Evolutionary conservation across 2,888 invertebrate genomes (phyloP).

Genomic region (Diarsia mendica): DNA sequence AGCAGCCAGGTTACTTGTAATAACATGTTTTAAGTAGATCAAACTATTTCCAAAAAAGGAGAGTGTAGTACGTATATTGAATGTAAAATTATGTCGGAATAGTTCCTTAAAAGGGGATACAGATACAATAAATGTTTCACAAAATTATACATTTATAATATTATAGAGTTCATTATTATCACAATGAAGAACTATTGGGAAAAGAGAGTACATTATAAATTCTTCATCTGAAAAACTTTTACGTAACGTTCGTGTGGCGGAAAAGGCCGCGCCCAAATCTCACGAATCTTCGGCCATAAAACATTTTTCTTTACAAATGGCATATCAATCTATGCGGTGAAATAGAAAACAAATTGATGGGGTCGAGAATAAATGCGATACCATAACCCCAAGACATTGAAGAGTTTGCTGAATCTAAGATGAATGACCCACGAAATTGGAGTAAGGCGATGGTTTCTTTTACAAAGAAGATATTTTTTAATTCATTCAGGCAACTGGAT

Average conservation of each 20-base stretch:
- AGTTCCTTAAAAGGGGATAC: not conserved
- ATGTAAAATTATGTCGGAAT: conserved; percentile 6
- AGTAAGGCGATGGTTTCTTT: not conserved
- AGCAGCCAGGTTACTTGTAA: not conserved
- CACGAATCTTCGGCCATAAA: conserved; percentile 8
- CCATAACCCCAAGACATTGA: conserved; percentile 48
- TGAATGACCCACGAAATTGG: conserved; percentile 13
- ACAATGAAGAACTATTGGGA: not conserved
- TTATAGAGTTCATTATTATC: not conserved
- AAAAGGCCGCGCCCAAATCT: not conserved
- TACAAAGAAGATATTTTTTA: not conserved
- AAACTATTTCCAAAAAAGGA: conserved; percentile 15
- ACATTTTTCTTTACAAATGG: conserved; percentile 8
- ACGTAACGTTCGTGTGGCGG: not conserved
- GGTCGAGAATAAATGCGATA: conserved; percentile 30
- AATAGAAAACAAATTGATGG: conserved; percentile 34
- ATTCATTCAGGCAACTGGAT: not conserved
- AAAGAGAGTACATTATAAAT: not conserved
- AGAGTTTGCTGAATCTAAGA: conserved; percentile 34
- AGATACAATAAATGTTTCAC: not conserved
- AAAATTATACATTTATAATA: not conserved
- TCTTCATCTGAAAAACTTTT: not conserved
- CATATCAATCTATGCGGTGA: conserved; percentile 8
- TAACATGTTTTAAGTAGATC: conserved; percentile 43
- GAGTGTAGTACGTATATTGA: not conserved